Conservation (phyloP, 2,113 vertebrate species). For the Atrichornis clamosus region DNA sequence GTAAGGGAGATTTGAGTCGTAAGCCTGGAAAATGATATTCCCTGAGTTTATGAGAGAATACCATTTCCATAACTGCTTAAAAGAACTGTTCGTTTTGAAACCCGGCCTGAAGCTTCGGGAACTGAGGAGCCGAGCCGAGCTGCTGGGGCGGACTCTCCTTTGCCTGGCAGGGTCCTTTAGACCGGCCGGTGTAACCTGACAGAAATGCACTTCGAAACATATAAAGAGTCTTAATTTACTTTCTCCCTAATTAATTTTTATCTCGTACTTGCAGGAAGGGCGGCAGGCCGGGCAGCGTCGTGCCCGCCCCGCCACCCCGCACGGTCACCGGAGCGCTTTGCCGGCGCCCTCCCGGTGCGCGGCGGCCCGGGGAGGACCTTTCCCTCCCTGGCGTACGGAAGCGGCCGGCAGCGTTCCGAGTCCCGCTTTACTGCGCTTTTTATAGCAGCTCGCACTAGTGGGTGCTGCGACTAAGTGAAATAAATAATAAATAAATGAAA, state of each 20-base stretch:
- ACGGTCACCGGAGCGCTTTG: neutral
- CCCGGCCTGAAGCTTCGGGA: neutral
- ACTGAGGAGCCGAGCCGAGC: neutral
- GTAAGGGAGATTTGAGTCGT: neutral
- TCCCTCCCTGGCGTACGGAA: neutral
- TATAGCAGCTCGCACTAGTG: conserved; percentile 55
- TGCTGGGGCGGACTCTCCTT: neutral
- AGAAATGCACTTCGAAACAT: neutral
- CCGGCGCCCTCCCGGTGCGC: neutral
- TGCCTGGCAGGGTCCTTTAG: neutral
- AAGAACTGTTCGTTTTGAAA: neutral
- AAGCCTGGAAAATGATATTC: conserved; percentile 51
- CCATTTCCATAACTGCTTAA: conserved; percentile 30
- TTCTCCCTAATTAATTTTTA: neutral
- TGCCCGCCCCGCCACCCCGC: no score
- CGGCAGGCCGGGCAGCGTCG: neutral
- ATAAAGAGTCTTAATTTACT: neutral
- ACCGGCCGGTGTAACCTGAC: neutral
- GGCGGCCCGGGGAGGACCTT: neutral
- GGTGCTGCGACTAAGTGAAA: conserved; percentile 54
- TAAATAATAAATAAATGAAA: conserved; percentile 21
- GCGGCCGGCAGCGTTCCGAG: neutral
- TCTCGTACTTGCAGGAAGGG: no score
- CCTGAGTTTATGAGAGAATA: conserved; percentile 31
- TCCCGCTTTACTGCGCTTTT: neutral